phyloP scores from a whole-genome alignment of 2,888 invertebrate species.

The Kuschelorhynchus macadamiae region DNA sequence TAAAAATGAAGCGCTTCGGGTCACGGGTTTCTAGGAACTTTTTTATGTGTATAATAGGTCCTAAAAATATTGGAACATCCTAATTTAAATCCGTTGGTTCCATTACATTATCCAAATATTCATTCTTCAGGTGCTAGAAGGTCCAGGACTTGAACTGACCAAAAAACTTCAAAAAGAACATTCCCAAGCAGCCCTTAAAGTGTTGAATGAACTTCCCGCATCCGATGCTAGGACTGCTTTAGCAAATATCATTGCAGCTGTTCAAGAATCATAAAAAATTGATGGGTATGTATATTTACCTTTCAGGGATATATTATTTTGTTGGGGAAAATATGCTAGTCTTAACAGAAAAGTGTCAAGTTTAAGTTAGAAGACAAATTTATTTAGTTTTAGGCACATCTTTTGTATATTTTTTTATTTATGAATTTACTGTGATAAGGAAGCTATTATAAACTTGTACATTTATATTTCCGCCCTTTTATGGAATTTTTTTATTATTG shows the following conservation, averaged over 20 bases:
- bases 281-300: no score
- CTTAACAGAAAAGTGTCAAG: no score
- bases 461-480: neutral
- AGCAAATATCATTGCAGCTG: conserved; percentile 88
- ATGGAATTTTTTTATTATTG: neutral
- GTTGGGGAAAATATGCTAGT: no score
- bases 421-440: conserved; percentile 17
- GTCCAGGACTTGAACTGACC: conserved; percentile 79
- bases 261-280: conserved; percentile 73
- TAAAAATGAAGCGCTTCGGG: no score
- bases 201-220: conserved; percentile 81
- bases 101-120: no score
- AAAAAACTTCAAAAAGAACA: conserved; percentile 81
- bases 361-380: no score
- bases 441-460: conserved; percentile 9
- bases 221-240: conserved; percentile 89
- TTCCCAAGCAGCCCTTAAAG: conserved; percentile 79
- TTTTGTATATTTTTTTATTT: neutral
- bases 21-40: no score
- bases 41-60: no score
- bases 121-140: conserved; percentile 17
- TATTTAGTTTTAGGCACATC: no score
- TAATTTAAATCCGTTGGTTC: no score
- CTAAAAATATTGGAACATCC: no score
- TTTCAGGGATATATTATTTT: no score